A percentile compares a stretch with the other conserved stretches of the same genome.
Conservation (phyloP, 2,797 vertebrate species). For the Tapera naevia region DNA sequence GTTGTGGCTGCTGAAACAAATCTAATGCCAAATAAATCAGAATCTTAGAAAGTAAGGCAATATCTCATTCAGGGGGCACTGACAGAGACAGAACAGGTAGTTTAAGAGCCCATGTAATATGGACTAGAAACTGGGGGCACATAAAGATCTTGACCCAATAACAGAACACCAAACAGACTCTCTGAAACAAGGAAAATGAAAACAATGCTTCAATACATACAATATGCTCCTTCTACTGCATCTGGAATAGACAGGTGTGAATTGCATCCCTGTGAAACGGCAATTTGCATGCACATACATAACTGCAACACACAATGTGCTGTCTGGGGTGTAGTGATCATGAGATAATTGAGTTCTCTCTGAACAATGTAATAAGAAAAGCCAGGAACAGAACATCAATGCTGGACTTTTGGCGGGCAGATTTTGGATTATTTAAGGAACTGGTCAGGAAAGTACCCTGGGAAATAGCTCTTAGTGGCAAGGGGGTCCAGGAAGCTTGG, state of each 20-base stretch:
- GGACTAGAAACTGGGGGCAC: neutral
- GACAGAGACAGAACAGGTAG: neutral
- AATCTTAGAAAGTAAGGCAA: neutral
- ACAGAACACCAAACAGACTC: neutral
- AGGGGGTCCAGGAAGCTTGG: too few relatives aligned
- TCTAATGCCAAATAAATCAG: neutral
- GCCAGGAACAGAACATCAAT: too few relatives aligned
- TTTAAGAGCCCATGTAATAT: neutral
- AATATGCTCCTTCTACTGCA: neutral
- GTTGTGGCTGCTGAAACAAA: neutral
- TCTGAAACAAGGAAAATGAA: neutral
- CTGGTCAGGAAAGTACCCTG: too few relatives aligned
- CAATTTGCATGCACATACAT: neutral
- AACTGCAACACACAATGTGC: neutral
- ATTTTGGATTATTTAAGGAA: too few relatives aligned
- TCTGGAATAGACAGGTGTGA: neutral
- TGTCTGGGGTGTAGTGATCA: too few relatives aligned
- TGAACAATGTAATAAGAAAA: too few relatives aligned
- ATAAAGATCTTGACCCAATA: neutral
- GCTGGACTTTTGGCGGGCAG: too few relatives aligned
- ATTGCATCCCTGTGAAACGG: neutral
- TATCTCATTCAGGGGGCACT: accelerated
- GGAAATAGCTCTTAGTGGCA: too few relatives aligned
- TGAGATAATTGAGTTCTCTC: too few relatives aligned
- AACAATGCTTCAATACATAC: neutral